A percentile compares a stretch with the other conserved stretches of the same genome.
Evolutionary conservation across 2,113 vertebrate species (phyloP).

Genomic region (Telmatochromis sp.): DNA sequence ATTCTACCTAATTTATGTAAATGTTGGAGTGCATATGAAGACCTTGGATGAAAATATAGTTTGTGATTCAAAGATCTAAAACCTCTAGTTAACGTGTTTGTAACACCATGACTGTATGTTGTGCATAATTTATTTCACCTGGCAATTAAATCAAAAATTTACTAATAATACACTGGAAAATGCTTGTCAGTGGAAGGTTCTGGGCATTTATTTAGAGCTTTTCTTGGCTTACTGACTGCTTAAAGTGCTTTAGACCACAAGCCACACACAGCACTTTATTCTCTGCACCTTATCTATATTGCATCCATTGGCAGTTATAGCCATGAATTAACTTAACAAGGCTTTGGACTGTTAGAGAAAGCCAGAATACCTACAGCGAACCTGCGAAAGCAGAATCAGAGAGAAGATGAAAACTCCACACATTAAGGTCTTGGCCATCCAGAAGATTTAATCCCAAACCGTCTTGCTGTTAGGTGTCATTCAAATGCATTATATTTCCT

Average conservation of each 20-base stretch:
- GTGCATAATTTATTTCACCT: not conserved
- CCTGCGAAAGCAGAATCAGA: not conserved
- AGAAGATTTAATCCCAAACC: not conserved
- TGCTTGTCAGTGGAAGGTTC: not conserved
- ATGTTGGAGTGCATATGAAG: not conserved
- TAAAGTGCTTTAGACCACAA: not conserved
- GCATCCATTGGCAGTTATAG: not conserved
- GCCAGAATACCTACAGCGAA: not conserved
- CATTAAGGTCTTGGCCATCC: not conserved
- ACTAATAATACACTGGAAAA: not conserved
- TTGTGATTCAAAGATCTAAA: not conserved
- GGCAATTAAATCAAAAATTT: not conserved
- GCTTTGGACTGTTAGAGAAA: not conserved
- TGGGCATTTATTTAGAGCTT: not conserved
- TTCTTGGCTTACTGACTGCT: not conserved
- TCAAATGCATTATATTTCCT: not conserved
- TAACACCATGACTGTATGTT: not conserved
- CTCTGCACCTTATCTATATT: not conserved
- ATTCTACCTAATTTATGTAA: not conserved
- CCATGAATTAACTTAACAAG: not conserved
- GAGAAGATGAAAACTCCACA: not conserved
- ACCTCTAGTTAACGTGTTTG: not conserved
- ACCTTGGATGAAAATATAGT: not conserved
- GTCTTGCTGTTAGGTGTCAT: not conserved
- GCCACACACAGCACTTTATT: not conserved